Conservation (phyloP, 2,113 vertebrate genomes). For the Hymenochirus boettgeri region DNA sequence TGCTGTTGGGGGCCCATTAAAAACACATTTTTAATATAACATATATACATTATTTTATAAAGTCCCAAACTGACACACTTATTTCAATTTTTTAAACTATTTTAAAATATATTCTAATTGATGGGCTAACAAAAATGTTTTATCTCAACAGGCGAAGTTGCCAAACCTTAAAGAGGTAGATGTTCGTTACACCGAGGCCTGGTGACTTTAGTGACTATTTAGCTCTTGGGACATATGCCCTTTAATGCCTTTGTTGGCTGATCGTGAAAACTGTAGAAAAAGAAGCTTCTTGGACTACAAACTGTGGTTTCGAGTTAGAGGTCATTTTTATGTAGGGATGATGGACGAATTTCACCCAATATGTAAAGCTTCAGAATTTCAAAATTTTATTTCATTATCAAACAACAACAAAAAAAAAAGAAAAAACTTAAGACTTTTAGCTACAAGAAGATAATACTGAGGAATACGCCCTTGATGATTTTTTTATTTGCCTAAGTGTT, state of each 20-base stretch:
- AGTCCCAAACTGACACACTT: too few species aligned
- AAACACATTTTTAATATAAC: too few species aligned
- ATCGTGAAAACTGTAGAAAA: conserved; percentile 53
- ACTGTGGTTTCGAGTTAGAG: conserved; percentile 60
- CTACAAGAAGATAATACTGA: conserved; percentile 57
- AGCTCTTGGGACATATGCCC: conserved; percentile 4
- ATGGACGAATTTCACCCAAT: conserved; percentile 43
- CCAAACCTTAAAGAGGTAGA: conserved; percentile 97
- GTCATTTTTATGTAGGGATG: conserved; percentile 51
- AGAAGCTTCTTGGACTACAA: conserved; percentile 52
- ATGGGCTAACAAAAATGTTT: neutral
- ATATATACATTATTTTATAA: too few species aligned
- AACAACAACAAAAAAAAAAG: conserved; percentile 27
- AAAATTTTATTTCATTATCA: conserved; percentile 52
- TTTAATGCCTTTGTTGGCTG: conserved; percentile 46
- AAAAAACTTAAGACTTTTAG: conserved; percentile 65
- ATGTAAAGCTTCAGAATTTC: conserved; percentile 63
- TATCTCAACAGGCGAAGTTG: conserved; percentile 80
- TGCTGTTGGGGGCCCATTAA: too few species aligned
- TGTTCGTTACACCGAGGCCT: conserved; percentile 96
- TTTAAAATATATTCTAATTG: too few species aligned
- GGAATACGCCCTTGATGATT: conserved; percentile 55
- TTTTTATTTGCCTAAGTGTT: conserved; percentile 71
- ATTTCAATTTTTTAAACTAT: too few species aligned
- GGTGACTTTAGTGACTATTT: conserved; percentile 77